phyloP scores from a whole-genome alignment of 2,113 vertebrate genomes.

The Anas platyrhynchos region DNA sequence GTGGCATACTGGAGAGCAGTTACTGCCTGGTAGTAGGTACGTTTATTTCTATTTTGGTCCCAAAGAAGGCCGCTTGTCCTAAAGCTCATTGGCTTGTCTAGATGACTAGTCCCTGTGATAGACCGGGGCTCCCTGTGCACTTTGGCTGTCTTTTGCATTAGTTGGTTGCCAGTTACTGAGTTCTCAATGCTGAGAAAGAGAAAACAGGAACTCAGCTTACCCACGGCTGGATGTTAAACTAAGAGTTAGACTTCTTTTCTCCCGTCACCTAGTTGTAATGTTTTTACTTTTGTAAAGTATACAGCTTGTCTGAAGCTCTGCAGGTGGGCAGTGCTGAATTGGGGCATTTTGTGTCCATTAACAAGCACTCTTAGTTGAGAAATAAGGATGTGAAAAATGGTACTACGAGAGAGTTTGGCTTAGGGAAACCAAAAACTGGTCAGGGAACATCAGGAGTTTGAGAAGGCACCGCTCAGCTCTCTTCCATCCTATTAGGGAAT shows the following conservation, averaged over 20 bases:
- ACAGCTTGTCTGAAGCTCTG: background rate
- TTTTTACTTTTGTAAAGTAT: background rate
- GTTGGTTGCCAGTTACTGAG: background rate
- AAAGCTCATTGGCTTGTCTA: background rate
- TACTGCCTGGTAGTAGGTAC: background rate
- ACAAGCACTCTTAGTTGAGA: background rate
- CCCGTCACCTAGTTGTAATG: background rate
- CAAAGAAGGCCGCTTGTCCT: background rate
- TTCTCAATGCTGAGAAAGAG: background rate
- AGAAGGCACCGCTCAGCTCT: background rate
- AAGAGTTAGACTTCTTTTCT: background rate
- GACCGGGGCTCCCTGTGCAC: background rate
- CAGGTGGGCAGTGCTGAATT: background rate
- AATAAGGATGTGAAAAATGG: background rate
- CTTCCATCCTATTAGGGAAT: background rate
- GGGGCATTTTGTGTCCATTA: background rate
- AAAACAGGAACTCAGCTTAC: background rate
- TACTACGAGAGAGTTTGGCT: background rate
- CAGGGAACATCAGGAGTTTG: background rate
- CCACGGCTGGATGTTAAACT: no score
- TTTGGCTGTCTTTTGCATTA: background rate
- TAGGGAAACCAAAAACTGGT: background rate
- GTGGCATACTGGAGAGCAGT: no score
- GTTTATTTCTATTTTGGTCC: background rate
- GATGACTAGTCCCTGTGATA: background rate